Evolutionary conservation across 2,113 vertebrate species (phyloP).

Genomic region (Apteryx owenii): DNA sequence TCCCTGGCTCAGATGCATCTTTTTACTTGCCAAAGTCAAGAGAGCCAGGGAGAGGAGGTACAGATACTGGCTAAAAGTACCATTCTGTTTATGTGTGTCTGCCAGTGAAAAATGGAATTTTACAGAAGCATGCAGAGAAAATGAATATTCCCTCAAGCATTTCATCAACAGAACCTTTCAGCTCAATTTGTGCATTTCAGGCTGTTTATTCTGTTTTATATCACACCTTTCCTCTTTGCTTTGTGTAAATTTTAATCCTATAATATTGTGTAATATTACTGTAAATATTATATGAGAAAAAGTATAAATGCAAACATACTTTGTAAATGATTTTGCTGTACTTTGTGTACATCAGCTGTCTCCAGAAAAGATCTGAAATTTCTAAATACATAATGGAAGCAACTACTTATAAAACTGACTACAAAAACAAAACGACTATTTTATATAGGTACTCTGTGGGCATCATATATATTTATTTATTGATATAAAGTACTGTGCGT

Average conservation of each 20-base stretch:
- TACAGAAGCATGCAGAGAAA: constrained; percentile 22
- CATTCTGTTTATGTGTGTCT: background rate
- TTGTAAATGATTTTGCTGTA: background rate
- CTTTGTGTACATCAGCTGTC: background rate
- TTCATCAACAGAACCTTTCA: constrained; percentile 7
- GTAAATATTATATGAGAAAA: background rate
- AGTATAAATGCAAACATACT: background rate
- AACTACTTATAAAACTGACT: background rate
- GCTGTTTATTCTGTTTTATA: background rate
- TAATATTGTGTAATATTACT: background rate
- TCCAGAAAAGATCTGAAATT: background rate
- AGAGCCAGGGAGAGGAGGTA: background rate
- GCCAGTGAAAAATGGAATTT: constrained; percentile 15
- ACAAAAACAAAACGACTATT: background rate
- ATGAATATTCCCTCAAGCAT: background rate
- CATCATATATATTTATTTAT: no score
- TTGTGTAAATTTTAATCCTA: background rate
- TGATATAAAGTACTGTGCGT: no score
- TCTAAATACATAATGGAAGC: background rate
- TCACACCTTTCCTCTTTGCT: background rate
- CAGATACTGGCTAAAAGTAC: background rate
- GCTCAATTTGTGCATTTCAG: background rate
- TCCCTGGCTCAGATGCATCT: background rate
- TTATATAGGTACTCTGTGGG: no score
- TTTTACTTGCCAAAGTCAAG: background rate